phyloP scores from a whole-genome alignment of 2,888 invertebrate genomes.

The Lithophane leautieri region DNA sequence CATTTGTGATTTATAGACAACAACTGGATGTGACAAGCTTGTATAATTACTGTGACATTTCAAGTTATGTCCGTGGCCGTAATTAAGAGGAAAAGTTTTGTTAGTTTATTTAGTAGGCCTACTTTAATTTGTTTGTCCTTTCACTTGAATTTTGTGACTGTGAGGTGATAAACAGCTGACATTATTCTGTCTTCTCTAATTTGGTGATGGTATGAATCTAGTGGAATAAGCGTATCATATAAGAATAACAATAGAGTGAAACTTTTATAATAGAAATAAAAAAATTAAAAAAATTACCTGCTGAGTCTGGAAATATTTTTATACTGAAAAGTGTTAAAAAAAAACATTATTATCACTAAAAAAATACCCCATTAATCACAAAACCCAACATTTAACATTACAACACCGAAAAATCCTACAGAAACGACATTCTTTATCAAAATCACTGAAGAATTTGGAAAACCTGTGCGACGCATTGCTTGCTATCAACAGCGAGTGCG shows the following conservation, averaged over 20 bases:
- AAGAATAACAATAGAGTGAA: background rate
- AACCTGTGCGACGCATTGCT: slow-evolving; percentile 36
- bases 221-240: background rate
- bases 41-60: slow-evolving; percentile 58
- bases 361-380: slow-evolving; percentile 5
- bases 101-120: slow-evolving; percentile 28
- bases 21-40: slow-evolving; percentile 60
- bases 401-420: slow-evolving; percentile 5
- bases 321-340: too few species aligned
- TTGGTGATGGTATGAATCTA: background rate
- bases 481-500: slow-evolving; percentile 40
- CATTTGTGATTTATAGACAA: slow-evolving; percentile 67
- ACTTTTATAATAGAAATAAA: background rate
- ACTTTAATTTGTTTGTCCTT: slow-evolving; percentile 27
- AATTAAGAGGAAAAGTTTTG: slow-evolving; percentile 44
- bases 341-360: background rate
- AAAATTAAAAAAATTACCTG: background rate
- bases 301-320: background rate
- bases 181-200: background rate
- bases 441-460: slow-evolving; percentile 59
- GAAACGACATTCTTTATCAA: slow-evolving; percentile 49
- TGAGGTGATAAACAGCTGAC: background rate
- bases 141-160: slow-evolving; percentile 4
- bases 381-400: slow-evolving; percentile 1
- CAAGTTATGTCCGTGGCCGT: slow-evolving; percentile 36